Conservation (phyloP, 1,140 invertebrate species). For the Drosophila chauvacae region DNA sequence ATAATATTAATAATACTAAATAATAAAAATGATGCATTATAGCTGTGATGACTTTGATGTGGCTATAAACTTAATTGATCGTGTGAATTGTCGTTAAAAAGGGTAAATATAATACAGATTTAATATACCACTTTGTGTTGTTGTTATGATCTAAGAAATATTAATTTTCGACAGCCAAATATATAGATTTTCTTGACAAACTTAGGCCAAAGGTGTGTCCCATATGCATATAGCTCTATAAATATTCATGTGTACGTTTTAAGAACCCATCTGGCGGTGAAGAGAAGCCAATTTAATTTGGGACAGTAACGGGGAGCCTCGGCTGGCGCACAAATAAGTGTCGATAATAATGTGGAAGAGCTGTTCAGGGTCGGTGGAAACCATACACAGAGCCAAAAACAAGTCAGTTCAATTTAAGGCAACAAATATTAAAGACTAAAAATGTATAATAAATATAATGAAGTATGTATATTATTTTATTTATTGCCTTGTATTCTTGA, state of each 20-base stretch:
- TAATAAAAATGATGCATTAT: background rate
- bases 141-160: background rate
- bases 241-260: slow-evolving; percentile 38
- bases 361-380: slow-evolving; percentile 18
- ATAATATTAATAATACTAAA: no score
- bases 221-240: slow-evolving; percentile 27
- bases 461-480: background rate
- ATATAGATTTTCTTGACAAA: slow-evolving; percentile 7
- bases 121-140: no score
- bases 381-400: background rate
- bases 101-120: slow-evolving; percentile 4
- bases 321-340: slow-evolving; percentile 36
- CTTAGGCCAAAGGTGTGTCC: slow-evolving; percentile 22
- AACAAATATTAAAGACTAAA: no score
- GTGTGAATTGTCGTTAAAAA: slow-evolving; percentile 1
- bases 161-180: background rate
- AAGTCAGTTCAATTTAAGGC: background rate
- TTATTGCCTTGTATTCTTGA: background rate
- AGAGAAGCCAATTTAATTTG: slow-evolving; percentile 39
- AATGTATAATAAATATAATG: no score
- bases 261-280: slow-evolving; percentile 27
- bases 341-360: slow-evolving; percentile 39
- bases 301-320: slow-evolving; percentile 42
- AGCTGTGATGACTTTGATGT: background rate
- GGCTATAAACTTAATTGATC: background rate